Evolutionary conservation across 2,113 vertebrate genomes (phyloP).

Genomic region (Trachemys scripta): DNA sequence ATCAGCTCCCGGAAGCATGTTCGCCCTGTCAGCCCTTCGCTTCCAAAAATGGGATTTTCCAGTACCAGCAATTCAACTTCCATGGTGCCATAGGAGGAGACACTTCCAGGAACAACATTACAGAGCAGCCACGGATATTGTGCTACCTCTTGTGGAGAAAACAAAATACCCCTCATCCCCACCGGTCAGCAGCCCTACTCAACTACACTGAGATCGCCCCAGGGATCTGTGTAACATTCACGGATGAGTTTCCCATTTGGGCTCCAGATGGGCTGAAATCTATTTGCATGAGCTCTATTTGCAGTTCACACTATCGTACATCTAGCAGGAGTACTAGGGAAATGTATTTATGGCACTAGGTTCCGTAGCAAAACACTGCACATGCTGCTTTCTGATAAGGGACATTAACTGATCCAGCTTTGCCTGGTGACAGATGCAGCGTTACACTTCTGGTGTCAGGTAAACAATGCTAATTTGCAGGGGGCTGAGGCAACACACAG

Average conservation of each 20-base stretch:
- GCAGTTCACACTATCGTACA: constrained; percentile 17
- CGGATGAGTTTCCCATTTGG: neutral
- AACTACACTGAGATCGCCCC: neutral
- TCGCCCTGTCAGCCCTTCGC: neutral
- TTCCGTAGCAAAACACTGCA: neutral
- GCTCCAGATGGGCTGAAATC: constrained; percentile 25
- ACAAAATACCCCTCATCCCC: neutral
- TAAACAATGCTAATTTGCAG: neutral
- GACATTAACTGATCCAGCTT: neutral
- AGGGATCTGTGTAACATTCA: neutral
- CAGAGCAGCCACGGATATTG: neutral
- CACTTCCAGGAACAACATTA: neutral
- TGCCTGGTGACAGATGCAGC: neutral
- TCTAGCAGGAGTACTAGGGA: neutral
- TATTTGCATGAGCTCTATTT: constrained; percentile 12
- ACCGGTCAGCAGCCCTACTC: neutral
- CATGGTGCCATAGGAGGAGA: neutral
- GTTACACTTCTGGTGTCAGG: neutral
- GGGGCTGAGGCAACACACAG: fast-evolving
- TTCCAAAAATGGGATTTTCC: neutral
- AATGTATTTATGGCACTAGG: neutral
- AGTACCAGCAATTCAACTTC: neutral
- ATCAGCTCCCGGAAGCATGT: neutral
- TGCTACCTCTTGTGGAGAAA: neutral
- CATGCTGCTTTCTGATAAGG: neutral